phyloP scores from a whole-genome alignment of 2,888 invertebrate genomes.

The Lymantria monacha region DNA sequence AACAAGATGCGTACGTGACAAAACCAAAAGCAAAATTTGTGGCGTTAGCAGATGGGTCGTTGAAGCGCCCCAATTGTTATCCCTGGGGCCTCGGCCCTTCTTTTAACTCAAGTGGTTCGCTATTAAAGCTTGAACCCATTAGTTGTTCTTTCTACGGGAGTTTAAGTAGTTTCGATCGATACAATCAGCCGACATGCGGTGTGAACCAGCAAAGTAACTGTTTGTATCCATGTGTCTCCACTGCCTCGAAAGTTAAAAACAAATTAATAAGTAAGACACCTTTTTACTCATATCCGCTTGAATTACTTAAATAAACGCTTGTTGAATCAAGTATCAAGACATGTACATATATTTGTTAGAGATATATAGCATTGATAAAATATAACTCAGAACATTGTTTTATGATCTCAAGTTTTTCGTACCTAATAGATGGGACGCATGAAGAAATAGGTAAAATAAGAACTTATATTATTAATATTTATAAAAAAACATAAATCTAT shows the following conservation, averaged over 20 bases:
- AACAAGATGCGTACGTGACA: slow-evolving; percentile 29
- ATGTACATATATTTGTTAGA: too few species aligned
- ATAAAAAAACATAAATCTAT: too few species aligned
- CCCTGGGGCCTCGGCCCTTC: slow-evolving; percentile 42
- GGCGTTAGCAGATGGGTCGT: slow-evolving; percentile 26
- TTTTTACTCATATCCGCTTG: slow-evolving; percentile 3
- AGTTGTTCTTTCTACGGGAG: slow-evolving; percentile 51
- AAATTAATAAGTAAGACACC: neutral
- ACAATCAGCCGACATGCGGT: slow-evolving; percentile 21
- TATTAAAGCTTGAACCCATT: slow-evolving; percentile 51
- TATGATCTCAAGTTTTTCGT: too few species aligned
- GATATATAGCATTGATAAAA: too few species aligned
- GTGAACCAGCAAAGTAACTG: slow-evolving; percentile 34
- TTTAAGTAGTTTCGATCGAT: slow-evolving; percentile 41
- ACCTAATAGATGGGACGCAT: too few species aligned
- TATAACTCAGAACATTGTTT: too few species aligned
- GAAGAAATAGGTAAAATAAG: too few species aligned
- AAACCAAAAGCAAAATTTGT: slow-evolving; percentile 25
- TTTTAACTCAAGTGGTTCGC: slow-evolving; percentile 60
- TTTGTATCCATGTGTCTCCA: slow-evolving; percentile 14
- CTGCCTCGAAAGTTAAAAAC: slow-evolving; percentile 1
- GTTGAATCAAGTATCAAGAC: too few species aligned
- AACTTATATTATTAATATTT: too few species aligned
- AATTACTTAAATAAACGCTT: too few species aligned
- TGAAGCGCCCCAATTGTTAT: slow-evolving; percentile 46